Conservation (phyloP, 2,888 invertebrate genomes). For the Aleiodes leptofemur region DNA sequence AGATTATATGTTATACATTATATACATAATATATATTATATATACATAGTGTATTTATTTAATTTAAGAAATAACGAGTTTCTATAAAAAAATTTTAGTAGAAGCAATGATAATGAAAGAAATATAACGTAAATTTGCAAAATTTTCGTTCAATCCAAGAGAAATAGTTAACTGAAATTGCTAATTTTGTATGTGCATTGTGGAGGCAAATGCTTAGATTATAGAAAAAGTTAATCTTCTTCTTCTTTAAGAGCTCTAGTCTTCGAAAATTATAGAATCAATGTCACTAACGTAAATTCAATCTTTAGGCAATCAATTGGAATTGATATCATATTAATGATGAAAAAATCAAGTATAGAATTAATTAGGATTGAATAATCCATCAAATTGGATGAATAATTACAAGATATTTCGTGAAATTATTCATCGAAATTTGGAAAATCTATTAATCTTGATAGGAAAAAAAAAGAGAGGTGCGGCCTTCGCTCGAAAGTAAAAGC, state of each 20-base stretch:
- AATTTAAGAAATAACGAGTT: constrained; percentile 56
- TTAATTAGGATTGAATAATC: constrained; percentile 2
- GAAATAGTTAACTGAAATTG: constrained; percentile 20
- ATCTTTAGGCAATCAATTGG: constrained; percentile 42
- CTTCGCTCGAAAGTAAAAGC: constrained; percentile 64
- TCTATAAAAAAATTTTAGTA: constrained; percentile 63
- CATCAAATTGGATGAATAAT: not conserved
- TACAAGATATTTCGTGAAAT: too few relatives aligned
- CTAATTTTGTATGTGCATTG: constrained; percentile 34
- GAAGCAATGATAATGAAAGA: too few relatives aligned
- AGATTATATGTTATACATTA: constrained; percentile 32
- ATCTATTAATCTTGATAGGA: too few relatives aligned
- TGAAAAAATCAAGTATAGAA: not conserved
- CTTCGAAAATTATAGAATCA: constrained; percentile 24
- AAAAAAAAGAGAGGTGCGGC: constrained; percentile 52
- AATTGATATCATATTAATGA: not conserved
- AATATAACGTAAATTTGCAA: constrained; percentile 49
- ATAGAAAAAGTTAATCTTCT: constrained; percentile 25
- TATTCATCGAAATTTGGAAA: too few relatives aligned
- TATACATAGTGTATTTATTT: constrained; percentile 61
- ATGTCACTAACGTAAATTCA: constrained; percentile 9
- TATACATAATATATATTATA: constrained; percentile 24
- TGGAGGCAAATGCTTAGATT: constrained; percentile 4
- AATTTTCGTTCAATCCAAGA: constrained; percentile 47
- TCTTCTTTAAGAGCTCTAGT: constrained; percentile 30